Base-by-base conservation (phyloP, 2,113 vertebrate genomes). In the Perca schrenkii region DNA sequence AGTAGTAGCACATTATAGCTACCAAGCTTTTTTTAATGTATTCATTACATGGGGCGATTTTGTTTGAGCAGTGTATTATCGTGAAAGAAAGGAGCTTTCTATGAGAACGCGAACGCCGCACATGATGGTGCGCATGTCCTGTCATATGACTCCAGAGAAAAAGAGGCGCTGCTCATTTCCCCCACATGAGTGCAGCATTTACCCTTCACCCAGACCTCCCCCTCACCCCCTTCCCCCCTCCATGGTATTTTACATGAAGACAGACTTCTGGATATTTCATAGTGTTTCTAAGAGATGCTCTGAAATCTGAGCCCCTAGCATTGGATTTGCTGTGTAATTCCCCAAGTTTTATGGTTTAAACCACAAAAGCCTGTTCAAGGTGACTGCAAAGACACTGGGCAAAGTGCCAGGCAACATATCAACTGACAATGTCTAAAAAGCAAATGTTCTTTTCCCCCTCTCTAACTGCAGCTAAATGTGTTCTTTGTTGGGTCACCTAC, bases 111-210 rank as follows among this genome's bases (percentile, higher is more conserved):
- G 88, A 93, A 91, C 34, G 86, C 74, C 84, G 50, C 85, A 87
- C 75, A 43, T 76, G 66, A 62, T 43, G 34, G 19, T 77, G 80
- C 75, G 81, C 86, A 90, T 80, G 89, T 78, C 87, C 82, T 80
- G 89, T 93, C 88, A 91, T 81, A 77, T 88, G 89, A 94, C 83
- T 86, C 80, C 56, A 74, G 53, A 78, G 63, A 12, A 69, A 78
- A 60, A 68, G 53, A 82, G 81, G 80, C 84, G 82, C 79, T 91
- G 86, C 92, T 91, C 87, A 34, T 65, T 91, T 89, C 78, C 80
- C 87, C 94, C 94, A 93, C 94, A 93, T 84, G 94, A 88, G 93
- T 79, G 94, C 94, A 94, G 94, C 90, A 94, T 93, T 92, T 91
- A 92, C 87, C 87, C 91, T 94, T 88, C 82, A 87, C 86, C 91